Evolutionary conservation across 2,113 vertebrate species (phyloP).

Genomic region (Platichthys flesus): DNA sequence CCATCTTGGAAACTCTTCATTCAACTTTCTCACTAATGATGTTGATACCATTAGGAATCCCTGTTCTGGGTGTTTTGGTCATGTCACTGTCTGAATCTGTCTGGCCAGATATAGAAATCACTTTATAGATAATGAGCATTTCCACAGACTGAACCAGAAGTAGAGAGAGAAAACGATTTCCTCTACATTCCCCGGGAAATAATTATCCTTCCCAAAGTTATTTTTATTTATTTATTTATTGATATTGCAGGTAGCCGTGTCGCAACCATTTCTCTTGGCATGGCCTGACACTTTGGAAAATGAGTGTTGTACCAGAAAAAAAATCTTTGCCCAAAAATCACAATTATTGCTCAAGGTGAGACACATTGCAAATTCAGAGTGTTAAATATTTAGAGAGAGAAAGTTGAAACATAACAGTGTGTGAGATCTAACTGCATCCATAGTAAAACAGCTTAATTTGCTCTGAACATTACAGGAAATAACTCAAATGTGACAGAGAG

Average conservation of each 20-base stretch:
- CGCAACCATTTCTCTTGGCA: background rate
- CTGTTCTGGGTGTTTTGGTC: conserved; percentile 20
- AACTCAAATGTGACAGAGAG: background rate
- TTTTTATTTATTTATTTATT: background rate
- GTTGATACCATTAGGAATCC: conserved; percentile 3
- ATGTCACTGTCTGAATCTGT: background rate
- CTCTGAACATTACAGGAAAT: background rate
- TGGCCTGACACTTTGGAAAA: background rate
- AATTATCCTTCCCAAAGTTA: background rate
- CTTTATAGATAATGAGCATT: conserved; percentile 28
- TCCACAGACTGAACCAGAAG: background rate
- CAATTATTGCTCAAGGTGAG: background rate
- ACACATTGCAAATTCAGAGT: background rate
- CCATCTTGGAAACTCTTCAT: background rate
- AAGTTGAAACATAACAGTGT: background rate
- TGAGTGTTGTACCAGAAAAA: background rate
- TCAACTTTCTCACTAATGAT: background rate
- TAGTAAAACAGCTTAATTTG: no score
- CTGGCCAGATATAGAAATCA: conserved; percentile 22
- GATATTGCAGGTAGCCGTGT: background rate
- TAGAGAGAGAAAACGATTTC: background rate
- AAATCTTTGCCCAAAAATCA: background rate
- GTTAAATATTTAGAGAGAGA: background rate
- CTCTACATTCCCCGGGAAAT: background rate
- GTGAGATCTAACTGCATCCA: background rate